Conservation (phyloP, 2,888 invertebrate species). For the Anodontia alba region DNA sequence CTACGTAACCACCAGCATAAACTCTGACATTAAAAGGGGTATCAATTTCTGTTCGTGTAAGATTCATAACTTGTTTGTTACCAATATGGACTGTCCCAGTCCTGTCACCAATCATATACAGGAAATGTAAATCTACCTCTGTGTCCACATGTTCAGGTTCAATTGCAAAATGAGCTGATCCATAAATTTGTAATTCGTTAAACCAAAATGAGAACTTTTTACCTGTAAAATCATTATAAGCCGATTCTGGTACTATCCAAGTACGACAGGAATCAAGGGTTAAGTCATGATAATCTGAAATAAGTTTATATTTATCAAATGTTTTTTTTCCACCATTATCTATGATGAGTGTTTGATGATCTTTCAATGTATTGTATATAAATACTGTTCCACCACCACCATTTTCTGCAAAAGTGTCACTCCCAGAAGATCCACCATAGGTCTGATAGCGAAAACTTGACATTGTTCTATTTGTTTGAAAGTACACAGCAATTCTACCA, state of each 20-base stretch:
- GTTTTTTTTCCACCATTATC: constrained; percentile 68
- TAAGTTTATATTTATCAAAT: constrained; percentile 60
- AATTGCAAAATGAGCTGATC: constrained; percentile 70
- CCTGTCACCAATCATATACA: constrained; percentile 78
- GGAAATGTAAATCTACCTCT: constrained; percentile 67
- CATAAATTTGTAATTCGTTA: constrained; percentile 73
- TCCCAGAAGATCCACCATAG: constrained; percentile 65
- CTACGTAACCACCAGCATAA: constrained; percentile 65
- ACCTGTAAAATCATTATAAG: constrained; percentile 57
- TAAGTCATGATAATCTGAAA: constrained; percentile 64
- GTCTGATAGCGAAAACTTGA: constrained; percentile 69
- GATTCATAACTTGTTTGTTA: constrained; percentile 69
- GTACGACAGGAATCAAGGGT: constrained; percentile 68
- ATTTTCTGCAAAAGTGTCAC: constrained; percentile 56
- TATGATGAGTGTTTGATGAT: constrained; percentile 69
- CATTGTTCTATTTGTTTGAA: constrained; percentile 72
- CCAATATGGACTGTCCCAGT: constrained; percentile 77
- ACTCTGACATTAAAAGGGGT: constrained; percentile 71
- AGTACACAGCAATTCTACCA: constrained; percentile 76
- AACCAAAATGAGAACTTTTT: constrained; percentile 64
- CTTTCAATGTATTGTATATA: constrained; percentile 67
- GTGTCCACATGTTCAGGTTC: constrained; percentile 59
- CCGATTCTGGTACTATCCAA: constrained; percentile 72
- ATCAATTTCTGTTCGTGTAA: constrained; percentile 69
- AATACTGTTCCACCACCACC: constrained; percentile 74